These are phyloP conservation scores for Calliopsis andreniformis DNA, from an alignment of 1,140 invertebrate genomes.

Conservation along the genomic window DNA sequence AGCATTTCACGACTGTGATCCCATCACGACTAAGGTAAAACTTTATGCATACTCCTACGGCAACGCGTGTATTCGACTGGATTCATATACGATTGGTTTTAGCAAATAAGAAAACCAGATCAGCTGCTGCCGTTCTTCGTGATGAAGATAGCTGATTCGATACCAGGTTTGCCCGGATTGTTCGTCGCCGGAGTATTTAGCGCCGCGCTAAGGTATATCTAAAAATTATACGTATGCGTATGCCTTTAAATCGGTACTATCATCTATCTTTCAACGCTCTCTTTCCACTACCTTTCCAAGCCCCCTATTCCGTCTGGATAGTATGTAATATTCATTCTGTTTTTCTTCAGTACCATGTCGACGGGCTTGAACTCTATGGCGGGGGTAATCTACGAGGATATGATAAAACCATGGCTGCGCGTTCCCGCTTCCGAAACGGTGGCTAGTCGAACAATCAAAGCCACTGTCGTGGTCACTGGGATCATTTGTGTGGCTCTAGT, in stretches of 20 bases:
- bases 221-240: no score
- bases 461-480: slow-evolving; percentile 85
- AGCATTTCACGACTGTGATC: slow-evolving; percentile 89
- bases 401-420: slow-evolving; percentile 86
- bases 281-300: no score
- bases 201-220: slow-evolving; percentile 85
- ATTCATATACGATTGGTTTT: slow-evolving; percentile 15
- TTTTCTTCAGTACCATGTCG: slow-evolving; percentile 87
- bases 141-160: slow-evolving; percentile 86
- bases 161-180: slow-evolving; percentile 87
- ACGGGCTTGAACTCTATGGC: slow-evolving; percentile 91
- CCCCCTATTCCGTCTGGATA: no score
- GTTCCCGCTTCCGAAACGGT: slow-evolving; percentile 83
- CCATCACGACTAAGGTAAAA: slow-evolving; percentile 84
- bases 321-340: background rate
- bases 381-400: slow-evolving; percentile 91
- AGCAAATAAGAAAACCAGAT: slow-evolving; percentile 84
- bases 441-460: slow-evolving; percentile 87
- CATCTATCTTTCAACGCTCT: no score
- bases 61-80: background rate
- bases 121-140: slow-evolving; percentile 88
- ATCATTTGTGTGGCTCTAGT: slow-evolving; percentile 85
- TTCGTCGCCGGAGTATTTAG: slow-evolving; percentile 90
- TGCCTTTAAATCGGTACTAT: no score
- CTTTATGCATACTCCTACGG: no score